phyloP scores from a whole-genome alignment of 1,140 invertebrate genomes.

The Ceratina calcarata region DNA sequence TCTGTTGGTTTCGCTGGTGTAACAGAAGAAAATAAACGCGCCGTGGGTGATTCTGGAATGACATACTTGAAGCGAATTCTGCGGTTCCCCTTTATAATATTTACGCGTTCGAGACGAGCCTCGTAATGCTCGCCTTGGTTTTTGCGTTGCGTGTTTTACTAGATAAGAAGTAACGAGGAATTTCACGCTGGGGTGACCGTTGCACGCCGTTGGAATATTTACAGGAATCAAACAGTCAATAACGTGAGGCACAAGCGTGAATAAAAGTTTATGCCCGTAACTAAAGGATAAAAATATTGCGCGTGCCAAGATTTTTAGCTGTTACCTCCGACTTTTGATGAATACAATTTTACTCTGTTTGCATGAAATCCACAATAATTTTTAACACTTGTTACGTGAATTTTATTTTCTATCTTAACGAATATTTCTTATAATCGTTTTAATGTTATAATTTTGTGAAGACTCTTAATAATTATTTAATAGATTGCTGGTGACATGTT shows the following conservation, averaged over 20 bases:
- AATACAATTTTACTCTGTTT: no score
- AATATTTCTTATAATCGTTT: no score
- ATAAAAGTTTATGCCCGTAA: no score
- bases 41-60: not conserved
- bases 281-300: no score
- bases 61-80: slow-evolving; percentile 59
- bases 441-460: not conserved
- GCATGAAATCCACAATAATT: no score
- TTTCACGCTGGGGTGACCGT: not conserved
- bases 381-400: no score
- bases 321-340: no score
- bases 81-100: not conserved
- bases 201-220: no score
- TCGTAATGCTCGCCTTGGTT: not conserved
- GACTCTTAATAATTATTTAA: not conserved
- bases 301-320: no score
- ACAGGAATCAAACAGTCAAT: not conserved
- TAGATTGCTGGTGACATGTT: slow-evolving; percentile 83
- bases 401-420: no score
- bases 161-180: not conserved
- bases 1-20: no score
- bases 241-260: not conserved
- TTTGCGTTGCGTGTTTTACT: not conserved
- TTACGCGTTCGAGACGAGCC: not conserved
- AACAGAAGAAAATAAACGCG: not conserved